These are phyloP conservation scores for Lepus townsendii DNA, from an alignment of 2,797 vertebrate species.

Conservation along the genomic window DNA sequence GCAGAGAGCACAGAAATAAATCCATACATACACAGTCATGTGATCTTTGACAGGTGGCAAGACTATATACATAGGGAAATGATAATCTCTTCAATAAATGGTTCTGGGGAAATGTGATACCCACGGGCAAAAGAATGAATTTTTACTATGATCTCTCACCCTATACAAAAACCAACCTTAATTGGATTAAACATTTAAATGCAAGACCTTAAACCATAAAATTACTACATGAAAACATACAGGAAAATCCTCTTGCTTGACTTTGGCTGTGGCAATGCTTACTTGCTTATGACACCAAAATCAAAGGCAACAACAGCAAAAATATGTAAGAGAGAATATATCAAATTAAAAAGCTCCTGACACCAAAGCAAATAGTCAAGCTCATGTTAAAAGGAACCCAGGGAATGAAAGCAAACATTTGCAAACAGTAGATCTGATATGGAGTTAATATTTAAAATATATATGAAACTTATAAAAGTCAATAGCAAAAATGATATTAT, in stretches of 20 bases:
- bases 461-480: not conserved
- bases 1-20: too few relatives aligned
- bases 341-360: not conserved
- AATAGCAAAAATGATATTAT: not conserved
- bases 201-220: too few relatives aligned
- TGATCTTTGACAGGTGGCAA: not conserved
- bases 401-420: not conserved
- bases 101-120: not conserved
- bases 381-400: not conserved
- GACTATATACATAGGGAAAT: not conserved
- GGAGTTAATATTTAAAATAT: not conserved
- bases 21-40: not conserved
- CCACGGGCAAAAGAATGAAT: not conserved
- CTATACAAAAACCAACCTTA: too few relatives aligned
- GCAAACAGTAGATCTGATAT: too few relatives aligned
- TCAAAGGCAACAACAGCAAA: not conserved
- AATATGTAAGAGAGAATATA: too few relatives aligned
- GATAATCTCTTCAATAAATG: not conserved
- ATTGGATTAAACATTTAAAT: too few relatives aligned
- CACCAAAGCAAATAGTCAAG: not conserved
- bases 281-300: too few relatives aligned
- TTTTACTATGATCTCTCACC: not conserved
- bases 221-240: not conserved
- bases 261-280: too few relatives aligned
- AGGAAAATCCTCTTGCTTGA: not conserved